phyloP scores from a whole-genome alignment of 1,140 invertebrate genomes.

The Ladona fulva region DNA sequence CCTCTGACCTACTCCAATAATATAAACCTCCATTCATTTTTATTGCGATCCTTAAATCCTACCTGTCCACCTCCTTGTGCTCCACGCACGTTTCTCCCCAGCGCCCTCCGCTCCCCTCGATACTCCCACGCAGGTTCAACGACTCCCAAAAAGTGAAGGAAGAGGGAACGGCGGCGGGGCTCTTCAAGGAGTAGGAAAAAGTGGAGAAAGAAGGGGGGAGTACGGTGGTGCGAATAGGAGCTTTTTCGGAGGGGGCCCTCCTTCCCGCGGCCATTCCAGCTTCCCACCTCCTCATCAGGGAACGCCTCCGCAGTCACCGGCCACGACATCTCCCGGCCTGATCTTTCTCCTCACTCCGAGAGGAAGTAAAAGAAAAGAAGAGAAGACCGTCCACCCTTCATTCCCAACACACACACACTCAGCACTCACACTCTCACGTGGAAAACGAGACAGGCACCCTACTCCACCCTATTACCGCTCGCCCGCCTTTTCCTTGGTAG shows the following conservation, averaged over 20 bases:
- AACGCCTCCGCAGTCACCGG: not conserved
- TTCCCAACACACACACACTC: too few relatives aligned
- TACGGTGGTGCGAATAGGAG: not conserved
- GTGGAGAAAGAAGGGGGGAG: not conserved
- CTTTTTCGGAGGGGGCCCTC: not conserved
- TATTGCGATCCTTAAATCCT: not conserved
- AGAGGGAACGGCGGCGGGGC: not conserved
- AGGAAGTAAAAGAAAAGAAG: too few relatives aligned
- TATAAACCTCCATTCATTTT: not conserved
- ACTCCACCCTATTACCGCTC: not conserved
- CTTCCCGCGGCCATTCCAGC: not conserved
- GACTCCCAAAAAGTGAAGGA: not conserved
- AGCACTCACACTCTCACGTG: not conserved
- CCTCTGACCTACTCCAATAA: not conserved
- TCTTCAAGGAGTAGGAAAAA: not conserved
- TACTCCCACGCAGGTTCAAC: not conserved
- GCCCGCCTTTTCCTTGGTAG: not conserved
- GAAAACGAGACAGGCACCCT: not conserved
- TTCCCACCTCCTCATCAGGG: constrained; percentile 1
- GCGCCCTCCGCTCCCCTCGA: not conserved
- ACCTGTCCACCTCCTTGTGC: not conserved
- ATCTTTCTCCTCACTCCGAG: not conserved
- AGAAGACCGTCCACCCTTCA: too few relatives aligned
- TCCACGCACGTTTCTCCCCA: not conserved
- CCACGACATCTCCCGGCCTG: not conserved